Conservation (phyloP, 2,797 vertebrate species). For the Yasuhikotakia modesta region DNA sequence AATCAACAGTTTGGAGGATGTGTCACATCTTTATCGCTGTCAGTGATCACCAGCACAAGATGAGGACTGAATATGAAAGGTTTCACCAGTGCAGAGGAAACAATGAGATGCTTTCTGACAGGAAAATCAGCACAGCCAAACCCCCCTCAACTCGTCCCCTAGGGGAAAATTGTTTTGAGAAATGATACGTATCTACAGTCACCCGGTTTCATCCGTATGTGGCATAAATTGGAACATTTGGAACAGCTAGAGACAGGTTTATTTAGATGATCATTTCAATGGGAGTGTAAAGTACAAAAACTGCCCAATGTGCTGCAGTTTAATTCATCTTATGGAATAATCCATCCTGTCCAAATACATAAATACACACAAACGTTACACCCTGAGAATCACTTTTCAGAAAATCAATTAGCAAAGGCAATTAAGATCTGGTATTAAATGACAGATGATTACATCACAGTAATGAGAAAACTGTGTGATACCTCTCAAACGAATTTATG, state of each 20-base stretch:
- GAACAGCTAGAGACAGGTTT: slow-evolving; percentile 28
- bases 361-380: neutral
- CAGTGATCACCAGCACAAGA: slow-evolving; percentile 44
- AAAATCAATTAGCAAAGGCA: neutral
- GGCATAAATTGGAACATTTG: slow-evolving; percentile 54
- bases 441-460: slow-evolving; percentile 59
- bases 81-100: slow-evolving; percentile 65
- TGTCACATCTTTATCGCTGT: slow-evolving; percentile 46
- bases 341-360: neutral
- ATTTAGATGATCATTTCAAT: slow-evolving; percentile 42
- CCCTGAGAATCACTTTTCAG: neutral
- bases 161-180: slow-evolving; percentile 64
- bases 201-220: slow-evolving; percentile 54
- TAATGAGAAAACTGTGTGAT: slow-evolving; percentile 66
- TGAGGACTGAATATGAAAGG: slow-evolving; percentile 58
- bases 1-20: slow-evolving; percentile 45
- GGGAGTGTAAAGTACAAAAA: neutral
- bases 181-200: slow-evolving; percentile 58
- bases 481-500: slow-evolving; percentile 65
- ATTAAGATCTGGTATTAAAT: neutral
- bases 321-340: neutral
- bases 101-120: slow-evolving; percentile 66
- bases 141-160: slow-evolving; percentile 57
- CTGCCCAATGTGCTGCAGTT: neutral
- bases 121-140: slow-evolving; percentile 68